phyloP scores from a whole-genome alignment of 2,113 vertebrate species.

The Fregata magnificens region DNA sequence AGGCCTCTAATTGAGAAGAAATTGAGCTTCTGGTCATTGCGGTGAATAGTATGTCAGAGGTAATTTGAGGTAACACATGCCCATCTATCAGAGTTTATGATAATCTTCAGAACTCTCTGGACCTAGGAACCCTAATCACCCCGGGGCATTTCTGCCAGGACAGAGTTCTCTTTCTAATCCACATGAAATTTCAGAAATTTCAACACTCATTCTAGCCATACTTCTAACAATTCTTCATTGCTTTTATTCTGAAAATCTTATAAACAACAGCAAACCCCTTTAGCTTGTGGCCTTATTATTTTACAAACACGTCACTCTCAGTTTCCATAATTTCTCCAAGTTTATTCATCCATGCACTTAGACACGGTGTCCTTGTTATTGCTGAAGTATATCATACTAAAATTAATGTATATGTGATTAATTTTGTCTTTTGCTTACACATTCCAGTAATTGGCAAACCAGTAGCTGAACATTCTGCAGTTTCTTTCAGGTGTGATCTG shows the following conservation, averaged over 20 bases:
- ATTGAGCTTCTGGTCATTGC: background rate
- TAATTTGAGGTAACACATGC: background rate
- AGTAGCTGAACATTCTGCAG: background rate
- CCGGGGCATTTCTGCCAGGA: background rate
- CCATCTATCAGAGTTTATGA: background rate
- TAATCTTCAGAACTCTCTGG: background rate
- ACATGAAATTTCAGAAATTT: background rate
- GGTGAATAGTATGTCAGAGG: background rate
- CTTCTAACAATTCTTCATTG: background rate
- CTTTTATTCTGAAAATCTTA: background rate
- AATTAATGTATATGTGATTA: background rate
- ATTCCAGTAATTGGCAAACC: constrained; percentile 28
- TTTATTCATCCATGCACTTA: background rate
- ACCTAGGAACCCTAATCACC: background rate
- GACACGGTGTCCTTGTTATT: background rate
- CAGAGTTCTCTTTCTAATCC: background rate
- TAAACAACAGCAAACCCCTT: background rate
- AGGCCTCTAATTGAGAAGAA: background rate
- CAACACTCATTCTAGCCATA: background rate
- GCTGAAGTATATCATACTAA: background rate
- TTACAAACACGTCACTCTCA: background rate
- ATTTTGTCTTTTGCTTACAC: background rate
- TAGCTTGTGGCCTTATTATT: background rate
- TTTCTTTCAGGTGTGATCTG: constrained; percentile 33
- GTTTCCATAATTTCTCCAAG: background rate